A percentile compares a stretch with the other conserved stretches of the same genome.
Conservation (phyloP, 2,797 vertebrate genomes). For the Onychomys leucogaster region DNA sequence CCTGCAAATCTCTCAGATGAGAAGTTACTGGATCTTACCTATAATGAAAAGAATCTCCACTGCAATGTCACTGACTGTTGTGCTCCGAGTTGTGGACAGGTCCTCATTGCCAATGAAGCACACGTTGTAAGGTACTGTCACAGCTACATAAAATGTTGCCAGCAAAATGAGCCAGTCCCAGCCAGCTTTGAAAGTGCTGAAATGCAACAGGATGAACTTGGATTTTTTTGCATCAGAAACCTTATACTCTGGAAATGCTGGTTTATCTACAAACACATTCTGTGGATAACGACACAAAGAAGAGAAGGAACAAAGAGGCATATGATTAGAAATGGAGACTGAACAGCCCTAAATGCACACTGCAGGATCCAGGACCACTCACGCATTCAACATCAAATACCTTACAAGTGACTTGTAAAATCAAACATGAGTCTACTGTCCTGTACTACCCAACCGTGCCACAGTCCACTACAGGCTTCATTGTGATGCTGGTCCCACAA, state of each 20-base stretch:
- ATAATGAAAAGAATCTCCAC: constrained; percentile 99
- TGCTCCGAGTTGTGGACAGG: constrained; percentile 94
- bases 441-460: no score
- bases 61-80: constrained; percentile 97
- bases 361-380: neutral
- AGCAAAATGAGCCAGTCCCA: constrained; percentile 99
- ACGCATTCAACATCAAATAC: neutral
- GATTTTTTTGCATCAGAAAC: constrained; percentile 99
- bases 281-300: constrained; percentile 85
- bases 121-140: constrained; percentile 99
- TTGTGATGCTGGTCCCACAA: neutral
- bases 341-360: neutral
- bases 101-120: constrained; percentile 98
- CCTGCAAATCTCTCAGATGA: constrained; percentile 59
- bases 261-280: constrained; percentile 97
- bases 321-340: constrained; percentile 45
- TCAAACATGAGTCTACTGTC: neutral
- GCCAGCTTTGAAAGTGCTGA: constrained; percentile 98
- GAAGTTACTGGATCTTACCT: constrained; percentile 87
- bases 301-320: constrained; percentile 40
- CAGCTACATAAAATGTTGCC: constrained; percentile 98
- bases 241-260: constrained; percentile 98
- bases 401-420: neutral
- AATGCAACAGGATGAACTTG: constrained; percentile 98
- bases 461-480: neutral